Base-by-base conservation (phyloP, 2,888 invertebrate species). In the Corbicula japonica region DNA sequence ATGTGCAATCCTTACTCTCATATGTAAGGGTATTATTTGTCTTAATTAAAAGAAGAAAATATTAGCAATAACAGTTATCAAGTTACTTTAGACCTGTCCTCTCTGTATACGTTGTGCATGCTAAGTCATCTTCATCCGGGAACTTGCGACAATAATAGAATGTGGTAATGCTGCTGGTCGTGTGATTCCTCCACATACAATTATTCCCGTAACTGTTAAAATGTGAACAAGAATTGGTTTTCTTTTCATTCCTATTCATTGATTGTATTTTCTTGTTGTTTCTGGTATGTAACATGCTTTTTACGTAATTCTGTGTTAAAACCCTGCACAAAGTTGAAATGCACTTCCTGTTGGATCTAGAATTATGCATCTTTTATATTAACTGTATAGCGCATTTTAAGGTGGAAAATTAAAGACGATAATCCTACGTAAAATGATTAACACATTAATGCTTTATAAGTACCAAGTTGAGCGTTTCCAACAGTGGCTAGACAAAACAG, bases 121-220 rank as follows among this genome's bases (percentile, higher is more conserved):
- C 41, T 12, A 83, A 79, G 48, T 15, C 1, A 63, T 54, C 8
- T 48, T 18, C 0, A 54, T 70, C 6, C 38, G 72, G 15, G 75
- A 83, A 30, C 28, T 62, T 0, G 48, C 76, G 0, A 83, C 71
- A 0, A 26, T 79, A 5, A 79, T 83, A 21, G 76, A 69, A n/a
- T 79, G 79, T 46, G 76, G 68, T 6, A 83, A 83, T 68, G 79
- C 83, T 1, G 44, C 23, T 18, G 76, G 73, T 6, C 2, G 15
- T 18, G 58, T 58, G 2, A 44, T 82, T 10, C 78, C 75, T 0
- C 83, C 79, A 4, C 76, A 83, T 54, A 60, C 71, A 18, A 79
- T 83, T 23, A 52, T 83, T 41, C 79, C 83, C 0, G 83, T 79
- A 0, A 83, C 79, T 38, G 76, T 63, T 2, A 62, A 63, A n/a